phyloP scores from a whole-genome alignment of 2,113 vertebrate species.

The Proterorhinus semilunaris region DNA sequence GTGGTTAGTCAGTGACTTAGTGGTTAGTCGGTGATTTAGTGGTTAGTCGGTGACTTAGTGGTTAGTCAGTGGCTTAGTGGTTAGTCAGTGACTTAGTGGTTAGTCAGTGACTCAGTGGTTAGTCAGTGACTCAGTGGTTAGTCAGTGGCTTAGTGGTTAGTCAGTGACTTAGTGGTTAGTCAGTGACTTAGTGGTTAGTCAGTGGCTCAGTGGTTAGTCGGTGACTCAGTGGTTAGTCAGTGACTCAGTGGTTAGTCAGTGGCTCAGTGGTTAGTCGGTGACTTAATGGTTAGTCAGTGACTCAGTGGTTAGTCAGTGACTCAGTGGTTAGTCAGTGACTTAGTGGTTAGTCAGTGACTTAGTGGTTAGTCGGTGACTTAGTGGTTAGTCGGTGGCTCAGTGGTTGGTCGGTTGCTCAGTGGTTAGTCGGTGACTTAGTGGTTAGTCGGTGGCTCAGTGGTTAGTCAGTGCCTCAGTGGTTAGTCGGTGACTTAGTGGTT shows the following conservation, averaged over 20 bases:
- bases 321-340: background rate
- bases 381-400: background rate
- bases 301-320: background rate
- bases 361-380: too few relatives aligned
- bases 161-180: background rate
- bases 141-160: background rate
- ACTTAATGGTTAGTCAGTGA: background rate
- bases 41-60: background rate
- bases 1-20: background rate
- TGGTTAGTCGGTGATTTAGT: background rate
- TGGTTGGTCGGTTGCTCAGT: background rate
- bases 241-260: background rate
- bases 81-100: background rate
- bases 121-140: background rate
- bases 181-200: background rate
- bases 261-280: background rate
- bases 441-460: background rate
- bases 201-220: background rate
- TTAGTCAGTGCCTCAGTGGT: background rate
- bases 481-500: background rate
- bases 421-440: background rate
- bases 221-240: background rate
- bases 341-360: background rate
- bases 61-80: background rate
- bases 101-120: background rate